These are phyloP conservation scores for Acyrthosiphon pisum DNA, from an alignment of 1,140 invertebrate genomes.

Conservation along the genomic window DNA sequence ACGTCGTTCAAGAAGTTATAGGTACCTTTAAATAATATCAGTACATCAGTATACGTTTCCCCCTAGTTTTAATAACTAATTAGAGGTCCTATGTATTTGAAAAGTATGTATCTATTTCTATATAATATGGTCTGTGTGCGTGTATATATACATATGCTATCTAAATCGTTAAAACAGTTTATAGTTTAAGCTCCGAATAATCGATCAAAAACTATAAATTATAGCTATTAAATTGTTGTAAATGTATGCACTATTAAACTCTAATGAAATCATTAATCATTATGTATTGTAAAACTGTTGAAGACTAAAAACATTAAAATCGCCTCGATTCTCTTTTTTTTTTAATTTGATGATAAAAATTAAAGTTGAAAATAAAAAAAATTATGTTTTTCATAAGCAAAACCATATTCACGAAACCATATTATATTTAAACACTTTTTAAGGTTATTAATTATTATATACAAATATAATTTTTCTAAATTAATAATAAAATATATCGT, in stretches of 20 bases:
- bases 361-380: not conserved
- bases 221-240: not conserved
- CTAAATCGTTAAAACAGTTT: not conserved
- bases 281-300: not conserved
- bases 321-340: not conserved
- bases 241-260: not conserved
- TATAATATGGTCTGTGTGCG: not conserved
- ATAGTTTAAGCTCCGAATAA: not conserved
- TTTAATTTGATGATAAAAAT: not conserved
- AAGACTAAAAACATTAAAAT: not conserved
- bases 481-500: not conserved
- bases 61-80: not conserved
- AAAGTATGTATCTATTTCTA: not conserved
- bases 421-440: not conserved
- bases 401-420: not conserved
- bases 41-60: not conserved
- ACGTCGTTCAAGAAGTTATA: not conserved
- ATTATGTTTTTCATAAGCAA: not conserved
- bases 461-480: too few relatives aligned
- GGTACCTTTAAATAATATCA: not conserved
- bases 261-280: not conserved
- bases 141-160: not conserved
- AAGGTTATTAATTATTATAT: too few relatives aligned
- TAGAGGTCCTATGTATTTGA: not conserved
- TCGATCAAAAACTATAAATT: not conserved